Conservation (phyloP, 2,888 invertebrate species). For the Mellilla xanthometata region DNA sequence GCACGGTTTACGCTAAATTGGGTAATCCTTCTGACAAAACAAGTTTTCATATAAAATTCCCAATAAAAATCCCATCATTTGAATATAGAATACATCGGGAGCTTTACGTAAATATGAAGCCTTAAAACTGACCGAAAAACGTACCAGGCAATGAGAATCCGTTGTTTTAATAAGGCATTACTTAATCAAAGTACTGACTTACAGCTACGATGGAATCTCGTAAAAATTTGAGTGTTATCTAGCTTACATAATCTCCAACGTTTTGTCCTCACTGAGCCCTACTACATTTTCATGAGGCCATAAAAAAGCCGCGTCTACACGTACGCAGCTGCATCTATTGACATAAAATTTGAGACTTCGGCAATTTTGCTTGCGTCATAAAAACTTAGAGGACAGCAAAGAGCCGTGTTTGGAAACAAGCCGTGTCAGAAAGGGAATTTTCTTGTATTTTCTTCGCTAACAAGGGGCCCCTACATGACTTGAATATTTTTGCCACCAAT, state of each 20-base stretch:
- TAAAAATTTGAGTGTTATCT: slow-evolving; percentile 29
- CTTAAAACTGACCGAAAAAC: not conserved
- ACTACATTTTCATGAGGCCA: slow-evolving; percentile 43
- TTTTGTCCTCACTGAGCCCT: slow-evolving; percentile 29
- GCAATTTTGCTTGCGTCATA: slow-evolving; percentile 54
- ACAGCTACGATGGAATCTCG: slow-evolving; percentile 20
- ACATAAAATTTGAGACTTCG: slow-evolving; percentile 62
- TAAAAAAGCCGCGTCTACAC: slow-evolving; percentile 40
- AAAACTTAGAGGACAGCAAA: slow-evolving; percentile 56
- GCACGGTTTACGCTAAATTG: slow-evolving; percentile 44
- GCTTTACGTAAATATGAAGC: not conserved
- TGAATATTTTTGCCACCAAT: slow-evolving; percentile 78
- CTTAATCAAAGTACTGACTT: slow-evolving; percentile 16
- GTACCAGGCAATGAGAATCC: not conserved
- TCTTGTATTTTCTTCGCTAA: slow-evolving; percentile 71
- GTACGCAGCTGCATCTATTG: slow-evolving; percentile 57
- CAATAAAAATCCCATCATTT: slow-evolving; percentile 15
- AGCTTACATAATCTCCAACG: slow-evolving; percentile 26
- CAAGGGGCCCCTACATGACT: slow-evolving; percentile 75
- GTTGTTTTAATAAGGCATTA: slow-evolving; percentile 4
- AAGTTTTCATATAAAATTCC: slow-evolving; percentile 29
- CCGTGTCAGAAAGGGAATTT: slow-evolving; percentile 61
- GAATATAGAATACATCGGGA: slow-evolving; percentile 10
- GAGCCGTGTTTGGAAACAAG: slow-evolving; percentile 57
- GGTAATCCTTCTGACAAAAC: slow-evolving; percentile 39